Evolutionary conservation across 2,113 vertebrate genomes (phyloP).

Genomic region (Aleadryas rufinucha): DNA sequence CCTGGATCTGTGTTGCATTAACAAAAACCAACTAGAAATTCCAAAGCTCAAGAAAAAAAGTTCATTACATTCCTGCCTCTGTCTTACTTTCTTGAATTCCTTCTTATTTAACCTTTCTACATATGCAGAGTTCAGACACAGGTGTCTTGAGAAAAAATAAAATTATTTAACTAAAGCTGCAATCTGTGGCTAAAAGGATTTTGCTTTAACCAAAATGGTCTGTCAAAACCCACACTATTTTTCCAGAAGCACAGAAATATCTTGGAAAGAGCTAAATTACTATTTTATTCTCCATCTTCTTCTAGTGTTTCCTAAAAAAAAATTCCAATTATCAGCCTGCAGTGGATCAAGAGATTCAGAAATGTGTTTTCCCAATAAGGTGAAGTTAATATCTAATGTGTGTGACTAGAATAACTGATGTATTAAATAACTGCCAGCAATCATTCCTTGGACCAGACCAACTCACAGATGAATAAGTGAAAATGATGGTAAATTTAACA

Average conservation of each 20-base stretch:
- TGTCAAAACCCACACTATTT: not conserved
- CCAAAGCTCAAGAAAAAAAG: not conserved
- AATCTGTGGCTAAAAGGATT: not conserved
- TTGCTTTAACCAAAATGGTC: not conserved
- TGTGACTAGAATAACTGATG: not conserved
- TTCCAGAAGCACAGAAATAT: not conserved
- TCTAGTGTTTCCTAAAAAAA: not conserved
- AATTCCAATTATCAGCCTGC: not conserved
- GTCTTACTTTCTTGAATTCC: not conserved
- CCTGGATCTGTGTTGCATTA: not conserved
- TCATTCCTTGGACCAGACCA: not conserved
- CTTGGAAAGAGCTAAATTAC: not conserved
- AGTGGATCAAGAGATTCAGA: not conserved
- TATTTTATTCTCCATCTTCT: not conserved
- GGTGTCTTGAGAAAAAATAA: not conserved
- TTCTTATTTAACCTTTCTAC: not conserved
- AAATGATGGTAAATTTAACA: not conserved
- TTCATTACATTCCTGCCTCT: not conserved
- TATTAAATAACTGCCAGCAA: not conserved
- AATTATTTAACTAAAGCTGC: not conserved
- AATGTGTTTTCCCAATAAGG: not conserved
- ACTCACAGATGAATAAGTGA: not conserved
- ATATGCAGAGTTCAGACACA: not conserved
- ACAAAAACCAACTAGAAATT: not conserved
- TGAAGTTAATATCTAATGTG: not conserved